Conservation (phyloP, 2,888 invertebrate genomes). For the Leptopilina drosophilae region DNA sequence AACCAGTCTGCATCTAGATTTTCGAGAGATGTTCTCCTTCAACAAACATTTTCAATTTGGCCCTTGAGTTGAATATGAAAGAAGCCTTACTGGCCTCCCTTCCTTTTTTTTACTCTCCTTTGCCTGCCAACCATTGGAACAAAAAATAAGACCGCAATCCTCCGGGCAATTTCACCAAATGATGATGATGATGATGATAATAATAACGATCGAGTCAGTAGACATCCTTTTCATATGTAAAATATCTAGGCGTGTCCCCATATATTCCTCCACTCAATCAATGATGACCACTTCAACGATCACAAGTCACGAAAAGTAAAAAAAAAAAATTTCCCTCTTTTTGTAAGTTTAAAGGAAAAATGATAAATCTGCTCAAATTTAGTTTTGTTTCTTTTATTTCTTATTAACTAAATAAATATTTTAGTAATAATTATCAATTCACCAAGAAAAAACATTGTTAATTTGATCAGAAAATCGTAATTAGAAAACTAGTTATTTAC, state of each 20-base stretch:
- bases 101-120: constrained; percentile 49
- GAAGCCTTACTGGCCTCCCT: constrained; percentile 29
- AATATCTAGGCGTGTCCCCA: not conserved
- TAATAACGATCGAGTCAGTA: constrained; percentile 60
- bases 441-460: too few species aligned
- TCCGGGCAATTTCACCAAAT: constrained; percentile 65
- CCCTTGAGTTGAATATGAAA: constrained; percentile 52
- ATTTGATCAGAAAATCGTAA: too few species aligned
- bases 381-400: too few species aligned
- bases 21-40: constrained; percentile 29
- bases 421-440: too few species aligned
- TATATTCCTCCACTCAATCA: not conserved
- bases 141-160: constrained; percentile 49
- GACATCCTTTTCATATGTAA: constrained; percentile 56
- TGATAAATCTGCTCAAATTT: too few species aligned
- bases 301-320: too few species aligned
- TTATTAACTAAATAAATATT: too few species aligned
- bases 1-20: constrained; percentile 26
- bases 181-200: constrained; percentile 57
- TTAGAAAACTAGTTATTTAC: too few species aligned
- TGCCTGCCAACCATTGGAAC: too few species aligned
- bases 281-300: not conserved
- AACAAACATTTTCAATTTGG: constrained; percentile 46
- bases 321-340: too few species aligned
- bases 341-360: too few species aligned